Conservation (phyloP, 1,140 invertebrate species). For the Drosophila ficusphila region DNA sequence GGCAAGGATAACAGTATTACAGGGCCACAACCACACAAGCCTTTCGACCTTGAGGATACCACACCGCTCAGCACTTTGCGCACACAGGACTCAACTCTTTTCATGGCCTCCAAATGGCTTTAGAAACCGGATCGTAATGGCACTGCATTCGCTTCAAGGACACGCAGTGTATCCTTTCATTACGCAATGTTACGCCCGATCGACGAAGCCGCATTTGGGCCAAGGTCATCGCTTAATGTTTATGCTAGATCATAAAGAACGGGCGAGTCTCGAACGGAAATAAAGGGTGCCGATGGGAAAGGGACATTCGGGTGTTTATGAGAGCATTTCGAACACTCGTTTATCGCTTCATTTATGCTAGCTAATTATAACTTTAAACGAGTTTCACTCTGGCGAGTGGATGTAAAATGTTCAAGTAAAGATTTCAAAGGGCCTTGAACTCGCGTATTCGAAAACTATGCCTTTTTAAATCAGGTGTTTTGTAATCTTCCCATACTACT, state of each 20-base stretch:
- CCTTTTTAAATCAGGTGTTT: too few relatives aligned
- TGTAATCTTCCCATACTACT: too few relatives aligned
- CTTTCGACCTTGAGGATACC: constrained; percentile 54
- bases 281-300: constrained; percentile 1
- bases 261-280: neutral
- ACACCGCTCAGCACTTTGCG: constrained; percentile 7
- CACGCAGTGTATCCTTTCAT: constrained; percentile 22
- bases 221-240: constrained; percentile 28
- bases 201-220: constrained; percentile 1
- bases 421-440: neutral
- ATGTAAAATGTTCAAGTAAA: neutral
- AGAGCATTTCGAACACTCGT: neutral
- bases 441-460: too few relatives aligned
- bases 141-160: constrained; percentile 46
- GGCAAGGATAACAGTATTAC: constrained; percentile 1
- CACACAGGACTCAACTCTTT: constrained; percentile 60
- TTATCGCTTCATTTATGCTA: constrained; percentile 1
- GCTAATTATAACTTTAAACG: neutral
- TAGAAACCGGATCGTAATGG: constrained; percentile 48
- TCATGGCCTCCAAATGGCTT: constrained; percentile 47
- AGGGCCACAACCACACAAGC: neutral
- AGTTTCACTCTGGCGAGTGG: neutral
- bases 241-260: constrained; percentile 9
- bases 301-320: neutral
- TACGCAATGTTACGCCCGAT: constrained; percentile 49